Base-by-base conservation (phyloP, 2,113 vertebrate genomes). In the Cebidichthys violaceus region DNA sequence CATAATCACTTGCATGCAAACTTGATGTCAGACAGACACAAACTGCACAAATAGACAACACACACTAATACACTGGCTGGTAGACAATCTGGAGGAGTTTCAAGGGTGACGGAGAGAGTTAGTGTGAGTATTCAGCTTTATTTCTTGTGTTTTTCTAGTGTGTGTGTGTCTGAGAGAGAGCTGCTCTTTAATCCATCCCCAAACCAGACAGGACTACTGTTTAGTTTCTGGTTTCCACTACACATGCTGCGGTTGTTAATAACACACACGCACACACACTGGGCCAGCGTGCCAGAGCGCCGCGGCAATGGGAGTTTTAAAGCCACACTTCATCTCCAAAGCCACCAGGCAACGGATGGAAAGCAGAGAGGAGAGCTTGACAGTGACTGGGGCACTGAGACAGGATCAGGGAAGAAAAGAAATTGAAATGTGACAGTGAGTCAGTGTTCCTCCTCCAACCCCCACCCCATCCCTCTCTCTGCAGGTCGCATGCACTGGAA, bases 401-500 rank as follows among this genome's bases (percentile, higher is more conserved):
- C 61, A 43, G 81, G 43, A 77, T 82, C 33, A 75, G 67, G 43
- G 45, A 57, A 66, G 75, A 70, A 75, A 59, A 80, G 35, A 85
- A 70, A 79, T 70, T 66, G 35, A 86, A 90, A 68, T 73, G 74
- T 87, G 81, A 83, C 74, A 85, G 61, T 54, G 33, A 86, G 1
- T 76, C 69, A 62, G 0, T 78, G 27, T 17, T 18, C 57, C 43
- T 22, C 33, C 6, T 33, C 45, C 41, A n/a, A 69, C 3, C 22
- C 43, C 43, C 55, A 68, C 29, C 33, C 37, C 60, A 66, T 85
- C 55, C 37, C 45, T 67, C 24, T 77, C 75, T 87, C 72, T 24
- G 9, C 90, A 96, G 96, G 96, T 71, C 94, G 94, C 68, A 90
- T 96, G 54, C 92, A 94, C 81, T 95, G 94, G 95, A 96, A 96